Base-by-base conservation (phyloP, 1,140 invertebrate species). In the Drosophila chauvacae region DNA sequence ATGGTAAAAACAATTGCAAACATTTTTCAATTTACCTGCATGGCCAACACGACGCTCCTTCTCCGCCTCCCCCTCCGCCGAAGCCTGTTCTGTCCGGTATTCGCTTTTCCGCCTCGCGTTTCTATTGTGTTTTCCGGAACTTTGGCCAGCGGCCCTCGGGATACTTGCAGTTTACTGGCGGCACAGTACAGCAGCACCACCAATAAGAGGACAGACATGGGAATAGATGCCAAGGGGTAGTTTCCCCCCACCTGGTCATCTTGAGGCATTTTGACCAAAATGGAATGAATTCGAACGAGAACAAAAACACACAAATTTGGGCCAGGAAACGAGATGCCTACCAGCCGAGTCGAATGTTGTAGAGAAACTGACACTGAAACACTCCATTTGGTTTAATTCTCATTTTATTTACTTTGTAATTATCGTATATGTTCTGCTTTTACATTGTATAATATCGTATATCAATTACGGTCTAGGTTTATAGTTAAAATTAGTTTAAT, bases 1-100 rank as follows among this genome's bases (percentile, higher is more conserved):
- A 48, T 51, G 45, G 39, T 23, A 65, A 75, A 80, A 80, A 73
- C 74, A 81, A 85, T 85, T 78, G 81, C 55, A 86, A 72, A 87
- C 76, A 82, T 72, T 88, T 87, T 88, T 87, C 84, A 87, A 87
- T 87, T 87, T 87, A 87, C 83, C 83, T 88, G 84, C 64, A 68
- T 48, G 63, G 51, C 44, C 13, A 42, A 39, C 18, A 61, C 41
- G 44, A 1, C 10, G 35, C 35, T 39, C 4, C 14, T 23, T 2
- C n/a, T 11, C 4, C 18, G 16, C 10, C 33, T 10, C 7, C 51
- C 16, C 9, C 11, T 7, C 30, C 48, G 28, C 33, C 45, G 13
- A 6, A 39, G 39, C 23, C 37, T 26, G 16, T 42, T 77, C 37
- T 50, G 64, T 10, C 33, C 72, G 41, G 44, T 4, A 1, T 11